Evolutionary conservation across 1,140 invertebrate species (phyloP).

Genomic region (Hermatobates lingyangjiaoensis): DNA sequence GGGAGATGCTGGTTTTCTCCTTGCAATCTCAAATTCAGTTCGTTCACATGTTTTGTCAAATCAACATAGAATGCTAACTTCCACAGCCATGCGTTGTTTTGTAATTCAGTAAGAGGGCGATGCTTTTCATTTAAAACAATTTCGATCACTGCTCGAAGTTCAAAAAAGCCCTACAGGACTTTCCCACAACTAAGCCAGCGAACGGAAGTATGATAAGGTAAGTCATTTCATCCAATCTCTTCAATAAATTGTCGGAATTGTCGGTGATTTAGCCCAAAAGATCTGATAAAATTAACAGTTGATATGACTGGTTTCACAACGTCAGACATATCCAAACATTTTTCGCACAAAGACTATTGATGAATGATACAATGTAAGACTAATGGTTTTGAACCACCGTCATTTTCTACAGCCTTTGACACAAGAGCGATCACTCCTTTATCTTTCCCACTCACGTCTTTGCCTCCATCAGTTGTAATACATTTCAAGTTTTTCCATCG

Average conservation of each 20-base stretch:
- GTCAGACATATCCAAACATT: slow-evolving; percentile 19
- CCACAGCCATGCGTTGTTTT: slow-evolving; percentile 16
- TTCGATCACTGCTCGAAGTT: slow-evolving; percentile 8
- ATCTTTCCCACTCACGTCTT: slow-evolving; percentile 20
- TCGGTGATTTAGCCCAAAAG: slow-evolving; percentile 15
- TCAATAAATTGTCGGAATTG: slow-evolving; percentile 16
- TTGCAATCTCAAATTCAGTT: slow-evolving; percentile 17
- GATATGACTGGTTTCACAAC: slow-evolving; percentile 18
- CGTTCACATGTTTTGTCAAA: slow-evolving; percentile 17
- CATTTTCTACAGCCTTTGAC: slow-evolving; percentile 18
- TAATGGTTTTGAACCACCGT: slow-evolving; percentile 17
- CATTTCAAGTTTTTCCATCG: slow-evolving; percentile 17
- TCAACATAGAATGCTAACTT: slow-evolving; percentile 18
- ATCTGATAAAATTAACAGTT: slow-evolving; percentile 18
- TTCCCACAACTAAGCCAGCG: slow-evolving; percentile 16
- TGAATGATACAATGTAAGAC: slow-evolving; percentile 15
- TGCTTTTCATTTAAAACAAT: slow-evolving; percentile 15
- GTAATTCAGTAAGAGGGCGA: slow-evolving; percentile 16
- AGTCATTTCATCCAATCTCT: slow-evolving; percentile 15
- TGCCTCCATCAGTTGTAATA: slow-evolving; percentile 8
- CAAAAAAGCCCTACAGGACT: slow-evolving; percentile 17
- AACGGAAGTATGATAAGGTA: slow-evolving; percentile 15
- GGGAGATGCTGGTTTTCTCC: slow-evolving; percentile 17
- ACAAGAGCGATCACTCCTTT: slow-evolving; percentile 18
- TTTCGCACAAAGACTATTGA: slow-evolving; percentile 17